A percentile compares a stretch with the other conserved stretches of the same genome.
phyloP scores from a whole-genome alignment of 2,797 vertebrate species.

The Siniperca scherzeri region DNA sequence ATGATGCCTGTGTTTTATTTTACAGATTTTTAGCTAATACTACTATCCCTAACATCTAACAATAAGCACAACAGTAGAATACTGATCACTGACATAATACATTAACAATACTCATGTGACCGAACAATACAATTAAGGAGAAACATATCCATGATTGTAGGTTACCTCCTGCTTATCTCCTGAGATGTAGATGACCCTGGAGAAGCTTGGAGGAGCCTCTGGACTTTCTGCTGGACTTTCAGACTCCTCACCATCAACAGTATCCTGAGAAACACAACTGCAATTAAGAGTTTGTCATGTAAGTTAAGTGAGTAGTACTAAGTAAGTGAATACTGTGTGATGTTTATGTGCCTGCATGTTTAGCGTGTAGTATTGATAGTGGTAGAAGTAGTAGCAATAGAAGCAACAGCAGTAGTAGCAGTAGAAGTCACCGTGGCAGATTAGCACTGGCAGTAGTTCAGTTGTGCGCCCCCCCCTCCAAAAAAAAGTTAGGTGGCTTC shows the following conservation, averaged over 20 bases:
- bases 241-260: slow-evolving; percentile 45
- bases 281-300: slow-evolving; percentile 21
- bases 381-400: background rate
- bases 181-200: slow-evolving; percentile 67
- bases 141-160: background rate
- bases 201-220: slow-evolving; percentile 71
- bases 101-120: background rate
- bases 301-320: background rate
- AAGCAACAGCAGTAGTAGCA: background rate
- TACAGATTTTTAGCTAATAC: background rate
- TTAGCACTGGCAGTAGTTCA: background rate
- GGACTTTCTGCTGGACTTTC: slow-evolving; percentile 71
- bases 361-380: background rate
- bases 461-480: too few relatives aligned
- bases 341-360: background rate
- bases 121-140: background rate
- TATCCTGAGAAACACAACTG: slow-evolving; percentile 56
- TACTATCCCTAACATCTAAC: background rate
- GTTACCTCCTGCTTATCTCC: slow-evolving; percentile 80
- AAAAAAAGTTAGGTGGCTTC: background rate
- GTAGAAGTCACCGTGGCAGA: background rate
- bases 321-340: background rate
- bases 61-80: background rate
- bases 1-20: background rate
- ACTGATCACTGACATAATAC: background rate